Evolutionary conservation across 2,888 invertebrate genomes (phyloP).

Genomic region (Luffia ferchaultella): DNA sequence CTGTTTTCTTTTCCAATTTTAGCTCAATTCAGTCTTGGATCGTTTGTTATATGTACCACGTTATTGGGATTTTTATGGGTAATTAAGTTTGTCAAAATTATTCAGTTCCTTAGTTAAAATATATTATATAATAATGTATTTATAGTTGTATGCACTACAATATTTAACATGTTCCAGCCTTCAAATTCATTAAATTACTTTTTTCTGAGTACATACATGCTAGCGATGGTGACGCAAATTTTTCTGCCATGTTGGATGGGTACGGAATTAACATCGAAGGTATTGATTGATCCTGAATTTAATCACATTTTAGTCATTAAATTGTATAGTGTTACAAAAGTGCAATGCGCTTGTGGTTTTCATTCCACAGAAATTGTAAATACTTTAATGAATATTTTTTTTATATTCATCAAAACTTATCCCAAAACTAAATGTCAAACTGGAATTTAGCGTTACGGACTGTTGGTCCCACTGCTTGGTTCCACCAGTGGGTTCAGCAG

Average conservation of each 20-base stretch:
- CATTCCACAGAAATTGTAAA: too few relatives aligned
- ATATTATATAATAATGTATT: neutral
- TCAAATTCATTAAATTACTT: slow-evolving; percentile 9
- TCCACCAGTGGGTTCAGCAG: too few relatives aligned
- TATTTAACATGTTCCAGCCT: slow-evolving; percentile 3
- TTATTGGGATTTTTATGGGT: slow-evolving; percentile 3
- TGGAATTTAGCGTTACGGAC: too few relatives aligned
- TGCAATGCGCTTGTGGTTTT: too few relatives aligned
- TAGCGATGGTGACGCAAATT: slow-evolving; percentile 17
- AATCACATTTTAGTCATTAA: too few relatives aligned
- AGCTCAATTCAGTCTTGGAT: slow-evolving; percentile 6
- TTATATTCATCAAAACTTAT: too few relatives aligned
- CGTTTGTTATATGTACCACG: slow-evolving; percentile 6
- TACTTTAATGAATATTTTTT: too few relatives aligned
- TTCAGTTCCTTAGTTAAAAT: neutral
- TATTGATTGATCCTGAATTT: slow-evolving; percentile 9
- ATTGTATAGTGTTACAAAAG: too few relatives aligned
- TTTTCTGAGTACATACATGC: slow-evolving; percentile 15
- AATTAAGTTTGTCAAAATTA: neutral
- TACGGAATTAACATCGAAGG: slow-evolving; percentile 18
- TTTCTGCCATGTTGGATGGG: slow-evolving; percentile 21
- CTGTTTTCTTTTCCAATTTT: slow-evolving; percentile 8
- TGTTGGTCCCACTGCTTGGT: too few relatives aligned
- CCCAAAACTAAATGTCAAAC: too few relatives aligned
- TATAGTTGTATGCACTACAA: too few relatives aligned